Evolutionary conservation across 2,797 vertebrate species (phyloP).

Genomic region (Tiaroga cobitis): DNA sequence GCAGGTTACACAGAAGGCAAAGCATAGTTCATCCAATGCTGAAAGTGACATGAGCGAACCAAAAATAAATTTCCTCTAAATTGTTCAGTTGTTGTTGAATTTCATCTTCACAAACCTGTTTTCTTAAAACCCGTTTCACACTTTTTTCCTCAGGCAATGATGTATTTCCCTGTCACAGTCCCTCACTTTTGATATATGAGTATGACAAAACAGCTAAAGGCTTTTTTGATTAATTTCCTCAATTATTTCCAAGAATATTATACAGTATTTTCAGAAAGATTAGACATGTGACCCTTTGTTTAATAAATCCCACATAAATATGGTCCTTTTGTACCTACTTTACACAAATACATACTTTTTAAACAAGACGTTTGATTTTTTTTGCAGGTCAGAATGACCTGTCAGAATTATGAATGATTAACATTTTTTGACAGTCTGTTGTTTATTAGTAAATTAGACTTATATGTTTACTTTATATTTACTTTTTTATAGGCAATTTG

Average conservation of each 20-base stretch:
- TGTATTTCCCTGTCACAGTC: background rate
- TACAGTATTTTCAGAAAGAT: background rate
- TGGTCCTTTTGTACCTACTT: background rate
- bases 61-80: background rate
- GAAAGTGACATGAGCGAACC: background rate
- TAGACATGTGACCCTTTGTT: background rate
- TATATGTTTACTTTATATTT: background rate
- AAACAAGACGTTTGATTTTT: background rate
- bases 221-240: background rate
- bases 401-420: background rate
- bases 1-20: background rate
- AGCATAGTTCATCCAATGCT: background rate
- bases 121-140: constrained; percentile 1
- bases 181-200: constrained; percentile 12
- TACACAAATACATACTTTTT: background rate
- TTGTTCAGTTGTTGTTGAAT: background rate
- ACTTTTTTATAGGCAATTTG: background rate
- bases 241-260: constrained; percentile 4
- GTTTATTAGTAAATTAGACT: background rate
- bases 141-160: background rate
- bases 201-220: constrained; percentile 4
- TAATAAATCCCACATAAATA: background rate
- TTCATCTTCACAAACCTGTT: constrained; percentile 7
- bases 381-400: background rate
- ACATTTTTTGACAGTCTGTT: background rate